Conservation (phyloP, 2,888 invertebrate genomes). For the Drosophila pullipes region DNA sequence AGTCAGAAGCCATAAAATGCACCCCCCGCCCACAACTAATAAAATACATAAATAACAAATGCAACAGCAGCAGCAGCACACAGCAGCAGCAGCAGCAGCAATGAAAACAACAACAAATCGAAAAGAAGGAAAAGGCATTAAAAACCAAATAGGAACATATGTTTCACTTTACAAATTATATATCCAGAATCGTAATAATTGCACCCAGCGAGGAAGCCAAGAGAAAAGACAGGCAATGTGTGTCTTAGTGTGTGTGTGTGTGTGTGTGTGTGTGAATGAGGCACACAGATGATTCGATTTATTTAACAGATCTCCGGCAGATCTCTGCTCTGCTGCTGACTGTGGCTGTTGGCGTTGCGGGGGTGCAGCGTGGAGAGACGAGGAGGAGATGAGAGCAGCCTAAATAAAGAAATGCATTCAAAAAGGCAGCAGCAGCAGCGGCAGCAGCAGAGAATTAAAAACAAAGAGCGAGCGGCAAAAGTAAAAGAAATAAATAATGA, state of each 20-base stretch:
- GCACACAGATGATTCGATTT: slow-evolving; percentile 71
- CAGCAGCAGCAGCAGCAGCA: slow-evolving; percentile 10
- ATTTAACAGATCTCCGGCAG: slow-evolving; percentile 62
- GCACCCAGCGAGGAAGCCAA: slow-evolving; percentile 30
- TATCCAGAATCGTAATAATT: slow-evolving; percentile 76
- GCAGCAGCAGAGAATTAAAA: slow-evolving; percentile 48
- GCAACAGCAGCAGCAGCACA: slow-evolving; percentile 14
- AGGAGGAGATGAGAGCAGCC: slow-evolving; percentile 42
- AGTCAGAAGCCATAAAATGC: slow-evolving; percentile 48
- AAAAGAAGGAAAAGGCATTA: slow-evolving; percentile 56
- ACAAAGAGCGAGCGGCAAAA: slow-evolving; percentile 58
- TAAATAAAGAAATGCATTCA: slow-evolving; percentile 80
- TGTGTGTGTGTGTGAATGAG: slow-evolving; percentile 5
- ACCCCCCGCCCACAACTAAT: slow-evolving; percentile 63
- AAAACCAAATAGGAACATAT: slow-evolving; percentile 77
- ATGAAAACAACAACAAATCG: slow-evolving; percentile 23
- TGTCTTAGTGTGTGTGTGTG: not conserved
- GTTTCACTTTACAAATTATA: slow-evolving; percentile 78
- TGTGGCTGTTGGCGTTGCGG: slow-evolving; percentile 35
- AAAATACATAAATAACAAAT: slow-evolving; percentile 67
- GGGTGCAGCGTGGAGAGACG: slow-evolving; percentile 39
- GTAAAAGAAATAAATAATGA: slow-evolving; percentile 69
- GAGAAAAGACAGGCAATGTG: not conserved
- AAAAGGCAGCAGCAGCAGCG: slow-evolving; percentile 33
- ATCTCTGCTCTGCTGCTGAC: slow-evolving; percentile 5